Evolutionary conservation across 2,113 vertebrate genomes (phyloP), one percentile per base, ranked within the genome.

Genomic region (Machaerirhynchus nigripectus): DNA sequence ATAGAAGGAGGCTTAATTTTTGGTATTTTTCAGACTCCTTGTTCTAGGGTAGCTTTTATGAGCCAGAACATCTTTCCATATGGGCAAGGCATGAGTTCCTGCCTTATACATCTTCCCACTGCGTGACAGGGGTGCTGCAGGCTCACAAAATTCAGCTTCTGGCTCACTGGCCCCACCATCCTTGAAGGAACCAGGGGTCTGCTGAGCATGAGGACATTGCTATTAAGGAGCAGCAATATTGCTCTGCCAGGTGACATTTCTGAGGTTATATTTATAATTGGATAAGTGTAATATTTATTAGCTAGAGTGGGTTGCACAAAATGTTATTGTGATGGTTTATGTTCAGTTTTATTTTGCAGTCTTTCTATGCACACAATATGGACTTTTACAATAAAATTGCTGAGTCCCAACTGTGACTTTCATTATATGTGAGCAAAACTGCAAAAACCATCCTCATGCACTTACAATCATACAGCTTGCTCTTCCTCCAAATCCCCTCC

Each of bases 201-300:
- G 49, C n/a, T 3, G 23, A 61, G 42, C 55, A 56, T 24, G 59
- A 87, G 52, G 35, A 75, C 59, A 40, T 27, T 83, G 85, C 55
- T 84, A 30, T 80, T 57, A 60, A 78, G 39, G 44, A 95, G 70
- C 59, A 91, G 63, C 49, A 88, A 33, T 69, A 55, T 64, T 85
- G 77, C 14, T 92, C 44, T 6, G 5, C 55, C 68, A 73, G 24
- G 35, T 85, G 78, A 40, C 6, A 10, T 78, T 84, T 87, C 53
- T 80, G 52, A 82, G 60, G 40, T 70, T 49, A 6, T 97, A 96
- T 95, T 97, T 96, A 97, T 96, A 67, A 84, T 84, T 49, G 37
- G 60, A 4, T 81, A 89, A 70, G 46, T 68, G 63, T 92, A 92
- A 46, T 97, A 96, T 96, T 96, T 97, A 97, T 96, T 94, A 87